A percentile compares a stretch with the other conserved stretches of the same genome.
Conservation (phyloP, 2,113 vertebrate species). For the Pipra filicauda region DNA sequence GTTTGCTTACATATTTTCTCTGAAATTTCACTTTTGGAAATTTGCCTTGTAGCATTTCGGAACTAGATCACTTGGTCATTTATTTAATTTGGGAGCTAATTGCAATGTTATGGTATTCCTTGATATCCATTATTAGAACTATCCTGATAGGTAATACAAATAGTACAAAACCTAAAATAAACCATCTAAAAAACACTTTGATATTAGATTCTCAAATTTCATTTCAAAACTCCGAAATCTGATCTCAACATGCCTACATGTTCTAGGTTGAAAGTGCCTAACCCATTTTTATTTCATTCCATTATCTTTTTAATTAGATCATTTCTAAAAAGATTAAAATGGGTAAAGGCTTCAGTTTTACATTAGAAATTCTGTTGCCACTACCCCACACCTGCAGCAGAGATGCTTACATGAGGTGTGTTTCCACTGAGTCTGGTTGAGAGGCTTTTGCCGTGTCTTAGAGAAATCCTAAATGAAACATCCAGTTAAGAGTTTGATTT, state of each 20-base stretch:
- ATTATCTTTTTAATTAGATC: background rate
- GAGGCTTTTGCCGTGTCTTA: background rate
- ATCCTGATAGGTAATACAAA: background rate
- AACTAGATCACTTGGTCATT: conserved; percentile 13
- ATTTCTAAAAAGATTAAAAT: background rate
- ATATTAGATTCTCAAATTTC: background rate
- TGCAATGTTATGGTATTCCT: background rate
- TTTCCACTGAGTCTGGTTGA: background rate
- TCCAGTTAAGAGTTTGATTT: background rate
- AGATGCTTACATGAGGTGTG: background rate
- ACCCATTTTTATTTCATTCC: background rate
- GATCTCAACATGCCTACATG: background rate
- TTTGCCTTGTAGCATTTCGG: conserved; percentile 18
- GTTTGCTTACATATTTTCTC: conserved; percentile 58
- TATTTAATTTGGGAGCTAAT: conserved; percentile 39
- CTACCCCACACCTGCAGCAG: background rate
- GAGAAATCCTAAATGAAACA: background rate
- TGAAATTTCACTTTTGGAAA: conserved; percentile 53
- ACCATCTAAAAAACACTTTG: background rate
- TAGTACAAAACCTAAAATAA: background rate
- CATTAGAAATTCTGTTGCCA: background rate
- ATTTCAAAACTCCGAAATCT: background rate
- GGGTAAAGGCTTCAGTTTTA: background rate
- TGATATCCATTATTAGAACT: conserved; percentile 2
- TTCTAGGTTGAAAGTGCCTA: background rate